Evolutionary conservation across 1,140 invertebrate species (phyloP).

Genomic region (Dreissena rostriformis): DNA sequence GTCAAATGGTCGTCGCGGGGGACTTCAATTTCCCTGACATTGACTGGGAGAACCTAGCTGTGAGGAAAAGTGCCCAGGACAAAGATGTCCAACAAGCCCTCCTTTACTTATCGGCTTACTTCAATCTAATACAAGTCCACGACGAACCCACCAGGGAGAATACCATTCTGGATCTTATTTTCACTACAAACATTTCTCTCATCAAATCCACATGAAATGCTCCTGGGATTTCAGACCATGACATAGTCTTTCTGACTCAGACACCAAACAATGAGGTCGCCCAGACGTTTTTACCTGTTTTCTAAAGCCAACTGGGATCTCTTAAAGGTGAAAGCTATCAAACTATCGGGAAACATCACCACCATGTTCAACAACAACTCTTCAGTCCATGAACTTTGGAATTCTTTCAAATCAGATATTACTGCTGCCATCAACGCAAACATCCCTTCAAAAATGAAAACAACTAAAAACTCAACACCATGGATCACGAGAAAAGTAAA

Average conservation of each 20-base stretch:
- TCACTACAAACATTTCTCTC: conserved; percentile 31
- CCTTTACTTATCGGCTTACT: neutral
- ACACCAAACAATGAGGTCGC: neutral
- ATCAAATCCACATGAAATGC: conserved; percentile 2
- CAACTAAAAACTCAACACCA: too few relatives aligned
- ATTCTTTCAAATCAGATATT: too few relatives aligned
- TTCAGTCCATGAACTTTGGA: too few relatives aligned
- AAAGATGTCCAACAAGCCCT: conserved; percentile 23
- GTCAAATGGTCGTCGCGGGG: conserved; percentile 7
- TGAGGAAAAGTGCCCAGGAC: conserved; percentile 2
- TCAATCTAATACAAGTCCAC: conserved; percentile 18
- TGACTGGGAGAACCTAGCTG: conserved; percentile 9
- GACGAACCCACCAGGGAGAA: conserved; percentile 35
- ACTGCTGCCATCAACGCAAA: too few relatives aligned
- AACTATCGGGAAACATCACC: neutral
- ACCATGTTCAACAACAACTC: neutral
- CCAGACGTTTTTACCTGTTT: neutral
- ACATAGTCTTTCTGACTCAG: conserved; percentile 24
- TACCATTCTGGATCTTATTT: conserved; percentile 36
- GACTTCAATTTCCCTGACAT: conserved; percentile 38
- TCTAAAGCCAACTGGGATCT: conserved; percentile 38
- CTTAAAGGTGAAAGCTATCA: neutral
- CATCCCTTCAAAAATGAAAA: too few relatives aligned
- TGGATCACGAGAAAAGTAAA: too few relatives aligned
- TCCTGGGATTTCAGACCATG: conserved; percentile 30